Conservation (phyloP, 2,113 vertebrate genomes). For the Abramis brama region DNA sequence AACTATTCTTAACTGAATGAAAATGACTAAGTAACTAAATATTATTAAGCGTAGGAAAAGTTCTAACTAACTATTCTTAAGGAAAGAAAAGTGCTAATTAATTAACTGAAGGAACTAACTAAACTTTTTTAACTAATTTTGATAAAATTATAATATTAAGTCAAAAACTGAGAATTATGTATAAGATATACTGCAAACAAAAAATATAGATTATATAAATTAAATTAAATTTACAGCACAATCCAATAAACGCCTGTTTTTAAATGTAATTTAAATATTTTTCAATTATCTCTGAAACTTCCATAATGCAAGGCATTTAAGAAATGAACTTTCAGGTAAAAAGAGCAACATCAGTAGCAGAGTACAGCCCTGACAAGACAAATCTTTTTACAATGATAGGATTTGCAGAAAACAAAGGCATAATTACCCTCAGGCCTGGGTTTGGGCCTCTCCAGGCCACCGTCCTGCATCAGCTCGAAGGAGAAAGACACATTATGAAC, state of each 20-base stretch:
- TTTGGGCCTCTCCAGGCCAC: conserved; percentile 94
- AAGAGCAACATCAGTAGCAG: background rate
- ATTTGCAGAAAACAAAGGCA: background rate
- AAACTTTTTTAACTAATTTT: background rate
- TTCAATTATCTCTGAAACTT: background rate
- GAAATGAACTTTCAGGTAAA: background rate
- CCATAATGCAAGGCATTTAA: background rate
- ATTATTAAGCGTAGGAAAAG: background rate
- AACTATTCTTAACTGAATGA: background rate
- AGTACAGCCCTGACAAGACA: background rate
- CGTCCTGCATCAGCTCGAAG: conserved; percentile 98
- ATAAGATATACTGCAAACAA: background rate
- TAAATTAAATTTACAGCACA: background rate
- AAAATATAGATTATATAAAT: background rate
- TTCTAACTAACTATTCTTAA: background rate
- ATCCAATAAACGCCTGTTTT: background rate
- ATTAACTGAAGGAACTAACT: too few relatives aligned
- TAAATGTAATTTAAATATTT: background rate
- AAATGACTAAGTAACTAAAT: background rate
- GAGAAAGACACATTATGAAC: conserved; percentile 95
- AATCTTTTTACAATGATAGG: background rate
- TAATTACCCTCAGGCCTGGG: conserved; percentile 90
- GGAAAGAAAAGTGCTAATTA: too few relatives aligned
- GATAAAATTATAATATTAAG: background rate
- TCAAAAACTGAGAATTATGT: background rate